Evolutionary conservation across 35 echinoderm and acorn worm genomes (phyloP), one percentile per base, ranked within the genome.

Genomic region (Hemicentrotus pulcherrimus): DNA sequence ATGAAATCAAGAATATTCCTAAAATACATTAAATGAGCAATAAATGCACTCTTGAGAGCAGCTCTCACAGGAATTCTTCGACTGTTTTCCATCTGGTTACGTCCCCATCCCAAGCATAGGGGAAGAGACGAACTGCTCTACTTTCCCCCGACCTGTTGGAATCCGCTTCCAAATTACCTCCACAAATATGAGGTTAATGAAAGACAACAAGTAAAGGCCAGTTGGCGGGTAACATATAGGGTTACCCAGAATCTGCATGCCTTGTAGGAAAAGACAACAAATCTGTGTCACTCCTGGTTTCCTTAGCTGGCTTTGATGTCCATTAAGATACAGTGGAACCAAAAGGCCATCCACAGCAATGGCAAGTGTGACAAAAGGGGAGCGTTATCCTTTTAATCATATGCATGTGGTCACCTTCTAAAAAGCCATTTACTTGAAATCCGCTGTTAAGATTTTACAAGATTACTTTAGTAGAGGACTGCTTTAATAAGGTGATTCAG

Each of bases 1-100:
- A 78, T 78, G 65, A 78, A 78, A 78, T 78, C 65, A 78, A 78
- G 65, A 78, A 78, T 78, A 78, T 78, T 78, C 65, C 65, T 22
- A 78, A 78, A 78, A 78, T 78, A 78, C 65, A 78, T 78, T 78
- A 78, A 78, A 78, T 78, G 65, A 78, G 65, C 65, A 78, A 78
- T 78, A 78, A 78, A 22, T 78, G 65, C 65, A 78, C 65, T 78
- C 65, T 78, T 78, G 65, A 78, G 65, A 78, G 18, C 65, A 78
- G 65, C 65, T 78, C 18, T 22, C 65, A 78, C 19, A n/a, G 65
- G 24, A 7, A 5, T 8, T 22, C 22, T 28, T 28, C n/a, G 24
- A 7, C 22, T n/a, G 19, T 28, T 28, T n/a, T 7, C 65, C 19
- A 78, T 78, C 65, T 78, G 65, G 65, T 78, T 78, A 78, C 65